phyloP scores from a whole-genome alignment of 2,888 invertebrate genomes.

The Desoria tigrina region DNA sequence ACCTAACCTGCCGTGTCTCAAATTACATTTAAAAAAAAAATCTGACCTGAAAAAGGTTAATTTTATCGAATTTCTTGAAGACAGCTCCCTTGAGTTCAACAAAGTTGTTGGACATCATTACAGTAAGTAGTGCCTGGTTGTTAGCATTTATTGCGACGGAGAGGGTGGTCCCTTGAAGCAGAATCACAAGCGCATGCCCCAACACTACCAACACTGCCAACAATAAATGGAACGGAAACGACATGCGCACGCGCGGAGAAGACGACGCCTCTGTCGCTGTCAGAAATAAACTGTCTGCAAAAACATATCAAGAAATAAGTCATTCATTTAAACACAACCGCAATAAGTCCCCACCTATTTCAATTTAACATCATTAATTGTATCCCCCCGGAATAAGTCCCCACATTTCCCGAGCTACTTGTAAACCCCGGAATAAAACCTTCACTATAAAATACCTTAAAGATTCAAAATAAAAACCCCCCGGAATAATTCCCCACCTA shows the following conservation, averaged over 20 bases:
- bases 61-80: conserved; percentile 99
- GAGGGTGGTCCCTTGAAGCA: conserved; percentile 88
- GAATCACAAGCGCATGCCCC: conserved; percentile 47
- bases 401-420: no score
- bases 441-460: conserved; percentile 1
- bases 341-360: neutral
- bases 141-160: conserved; percentile 99
- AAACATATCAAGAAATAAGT: neutral
- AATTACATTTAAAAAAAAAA: neutral
- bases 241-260: conserved; percentile 60
- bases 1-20: neutral
- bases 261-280: conserved; percentile 86
- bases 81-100: conserved; percentile 99
- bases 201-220: conserved; percentile 88
- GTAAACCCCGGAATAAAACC: neutral
- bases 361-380: neutral
- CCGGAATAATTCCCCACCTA: no score
- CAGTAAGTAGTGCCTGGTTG: conserved; percentile 94
- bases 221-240: conserved; percentile 84
- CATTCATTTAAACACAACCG: neutral
- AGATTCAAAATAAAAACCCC: no score
- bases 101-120: conserved; percentile 99
- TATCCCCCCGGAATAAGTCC: no score
- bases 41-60: conserved; percentile 83
- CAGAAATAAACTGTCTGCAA: conserved; percentile 89